A percentile compares a stretch with the other conserved stretches of the same genome.
Evolutionary conservation across 2,113 vertebrate species (phyloP).

Genomic region (Arenaria interpres): DNA sequence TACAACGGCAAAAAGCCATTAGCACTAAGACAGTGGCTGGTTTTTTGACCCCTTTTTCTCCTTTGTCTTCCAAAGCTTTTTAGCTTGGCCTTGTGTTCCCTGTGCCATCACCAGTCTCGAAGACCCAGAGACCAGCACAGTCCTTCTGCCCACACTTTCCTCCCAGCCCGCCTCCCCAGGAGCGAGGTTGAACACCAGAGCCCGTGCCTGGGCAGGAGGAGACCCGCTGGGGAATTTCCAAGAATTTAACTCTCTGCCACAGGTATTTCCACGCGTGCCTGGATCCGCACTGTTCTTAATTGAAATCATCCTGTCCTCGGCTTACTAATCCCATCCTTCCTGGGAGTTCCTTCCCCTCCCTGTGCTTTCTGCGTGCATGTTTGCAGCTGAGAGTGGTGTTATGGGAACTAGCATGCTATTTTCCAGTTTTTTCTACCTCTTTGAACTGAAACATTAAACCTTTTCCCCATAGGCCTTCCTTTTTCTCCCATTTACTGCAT

Average conservation of each 20-base stretch:
- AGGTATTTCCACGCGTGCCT: not conserved
- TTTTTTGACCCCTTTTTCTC: not conserved
- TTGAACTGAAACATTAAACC: not conserved
- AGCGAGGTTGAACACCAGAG: not conserved
- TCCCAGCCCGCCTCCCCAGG: not conserved
- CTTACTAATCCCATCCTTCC: not conserved
- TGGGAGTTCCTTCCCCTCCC: not conserved
- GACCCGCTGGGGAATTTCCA: not conserved
- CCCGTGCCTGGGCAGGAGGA: not conserved
- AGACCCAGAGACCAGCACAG: not conserved
- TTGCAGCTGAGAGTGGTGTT: not conserved
- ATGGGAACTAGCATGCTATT: not conserved
- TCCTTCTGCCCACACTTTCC: not conserved
- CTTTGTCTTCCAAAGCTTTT: not conserved
- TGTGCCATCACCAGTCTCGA: not conserved
- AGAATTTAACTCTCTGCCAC: not conserved
- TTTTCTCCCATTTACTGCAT: not conserved
- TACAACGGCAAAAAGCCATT: not conserved
- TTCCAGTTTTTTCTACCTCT: not conserved
- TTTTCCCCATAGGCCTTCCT: not conserved
- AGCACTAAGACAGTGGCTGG: not conserved
- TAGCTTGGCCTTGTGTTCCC: not conserved
- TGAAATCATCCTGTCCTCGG: not conserved
- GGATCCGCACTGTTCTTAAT: not conserved
- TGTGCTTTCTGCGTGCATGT: not conserved